Evolutionary conservation across 2,113 vertebrate species (phyloP).

Genomic region (Mormoops blainvillei): DNA sequence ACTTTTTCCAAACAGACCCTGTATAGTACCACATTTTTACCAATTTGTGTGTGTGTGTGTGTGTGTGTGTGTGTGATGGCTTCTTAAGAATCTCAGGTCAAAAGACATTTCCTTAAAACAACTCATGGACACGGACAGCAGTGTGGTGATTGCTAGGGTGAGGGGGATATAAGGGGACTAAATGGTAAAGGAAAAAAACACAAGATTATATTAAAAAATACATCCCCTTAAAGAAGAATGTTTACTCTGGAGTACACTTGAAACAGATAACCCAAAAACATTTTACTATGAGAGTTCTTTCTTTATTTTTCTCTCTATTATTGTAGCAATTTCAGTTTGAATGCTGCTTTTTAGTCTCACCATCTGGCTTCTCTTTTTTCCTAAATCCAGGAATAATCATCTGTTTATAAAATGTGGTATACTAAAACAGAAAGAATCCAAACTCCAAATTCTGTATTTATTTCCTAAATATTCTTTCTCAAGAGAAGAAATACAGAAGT

Average conservation of each 20-base stretch:
- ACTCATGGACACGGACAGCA: no score
- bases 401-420: constrained; percentile 18
- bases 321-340: constrained; percentile 25
- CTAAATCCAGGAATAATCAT: constrained; percentile 26
- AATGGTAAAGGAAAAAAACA: no score
- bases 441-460: neutral
- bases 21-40: neutral
- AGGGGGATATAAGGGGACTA: no score
- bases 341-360: constrained; percentile 33
- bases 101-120: constrained; percentile 13
- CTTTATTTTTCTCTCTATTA: constrained; percentile 23
- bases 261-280: constrained; percentile 40
- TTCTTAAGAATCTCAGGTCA: neutral
- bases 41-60: constrained; percentile 10
- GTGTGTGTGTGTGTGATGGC: neutral
- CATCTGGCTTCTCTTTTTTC: neutral
- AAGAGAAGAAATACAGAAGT: neutral
- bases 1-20: no score
- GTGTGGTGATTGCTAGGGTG: no score
- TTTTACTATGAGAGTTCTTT: constrained; percentile 16
- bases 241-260: neutral
- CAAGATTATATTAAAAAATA: no score
- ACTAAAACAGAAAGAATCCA: constrained; percentile 30
- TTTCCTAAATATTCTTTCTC: neutral
- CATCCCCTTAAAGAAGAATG: neutral